Evolutionary conservation across 2,888 invertebrate genomes (phyloP), one percentile per base, ranked within the genome.

Genomic region (Polia nebulosa): DNA sequence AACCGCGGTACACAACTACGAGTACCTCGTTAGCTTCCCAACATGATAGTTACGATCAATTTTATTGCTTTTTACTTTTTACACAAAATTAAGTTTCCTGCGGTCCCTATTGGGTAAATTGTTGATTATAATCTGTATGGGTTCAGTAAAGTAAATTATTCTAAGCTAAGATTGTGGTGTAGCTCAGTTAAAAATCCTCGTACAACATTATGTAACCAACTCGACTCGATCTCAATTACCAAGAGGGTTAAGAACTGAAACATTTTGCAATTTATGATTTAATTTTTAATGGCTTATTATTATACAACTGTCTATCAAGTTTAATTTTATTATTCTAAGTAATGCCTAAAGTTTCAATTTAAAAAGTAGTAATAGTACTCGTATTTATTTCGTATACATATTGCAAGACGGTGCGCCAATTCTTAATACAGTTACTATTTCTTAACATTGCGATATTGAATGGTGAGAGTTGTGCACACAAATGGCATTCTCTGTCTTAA

Each of bases 381-480:
- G n/a, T n/a, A 86, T 88, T 87, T 85, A 86, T 88, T 89, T 89
- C 84, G 65, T 80, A 81, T 74, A 80, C 68, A 81, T 86, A 86
- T 89, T 90, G 88, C 89, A 88, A 87, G 83, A 88, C 82, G 80
- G 86, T 88, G 85, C 86, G 87, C 89, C 88, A 92, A 89, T 91
- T 89, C 89, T 89, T 85, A 88, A 91, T 90, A 89, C 87, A 92
- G 91, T 91, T 92, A 89, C 85, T 90, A 91, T 93, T 93, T 93
- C 93, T 87, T 90, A 93, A 92, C 82, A 91, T 92, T 93, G 91
- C 92, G 90, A 90, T 90, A 92, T 90, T 90, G 88, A 90, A 91
- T 89, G 85, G 87, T 87, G 83, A 88, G 86, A 90, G 87, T 89
- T 89, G 89, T 87, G 85, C 84, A 85, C 86, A 86, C 87, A 87